These are phyloP conservation scores for Apteryx owenii DNA, from an alignment of 2,113 vertebrate species.

Conservation along the genomic window DNA sequence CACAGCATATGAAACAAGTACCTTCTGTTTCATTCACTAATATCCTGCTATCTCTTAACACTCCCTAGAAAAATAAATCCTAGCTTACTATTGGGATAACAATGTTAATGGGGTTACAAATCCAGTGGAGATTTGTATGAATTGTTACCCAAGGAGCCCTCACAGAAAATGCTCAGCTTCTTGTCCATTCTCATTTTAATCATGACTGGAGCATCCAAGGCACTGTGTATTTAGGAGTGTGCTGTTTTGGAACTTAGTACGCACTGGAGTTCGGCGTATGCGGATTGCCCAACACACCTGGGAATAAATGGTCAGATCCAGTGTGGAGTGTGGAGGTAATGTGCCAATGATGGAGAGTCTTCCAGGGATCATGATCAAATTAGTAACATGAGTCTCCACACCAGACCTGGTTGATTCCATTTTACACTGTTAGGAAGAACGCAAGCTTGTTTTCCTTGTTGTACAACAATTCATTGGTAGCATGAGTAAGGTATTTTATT, in stretches of 20 bases:
- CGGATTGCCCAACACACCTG: neutral
- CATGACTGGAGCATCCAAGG: fast-evolving
- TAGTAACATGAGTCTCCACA: neutral
- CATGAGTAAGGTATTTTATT: neutral
- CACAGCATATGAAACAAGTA: neutral
- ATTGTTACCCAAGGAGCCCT: neutral
- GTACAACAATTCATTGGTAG: neutral
- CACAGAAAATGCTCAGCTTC: neutral
- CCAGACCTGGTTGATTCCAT: neutral
- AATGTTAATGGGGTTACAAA: neutral
- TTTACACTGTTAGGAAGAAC: neutral
- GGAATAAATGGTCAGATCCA: neutral
- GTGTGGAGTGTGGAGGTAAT: neutral
- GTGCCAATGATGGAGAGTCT: neutral
- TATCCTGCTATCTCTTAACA: neutral
- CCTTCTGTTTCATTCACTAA: neutral
- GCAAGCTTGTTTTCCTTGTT: neutral
- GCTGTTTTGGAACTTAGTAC: neutral
- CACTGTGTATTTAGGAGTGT: neutral
- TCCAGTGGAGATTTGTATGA: neutral
- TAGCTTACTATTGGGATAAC: neutral
- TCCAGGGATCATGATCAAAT: neutral
- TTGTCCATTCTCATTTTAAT: neutral
- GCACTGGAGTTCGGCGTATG: neutral
- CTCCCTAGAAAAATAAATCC: neutral